Conservation (phyloP, 64 coral and sea anemone genomes). For the Anthopleura sola region DNA sequence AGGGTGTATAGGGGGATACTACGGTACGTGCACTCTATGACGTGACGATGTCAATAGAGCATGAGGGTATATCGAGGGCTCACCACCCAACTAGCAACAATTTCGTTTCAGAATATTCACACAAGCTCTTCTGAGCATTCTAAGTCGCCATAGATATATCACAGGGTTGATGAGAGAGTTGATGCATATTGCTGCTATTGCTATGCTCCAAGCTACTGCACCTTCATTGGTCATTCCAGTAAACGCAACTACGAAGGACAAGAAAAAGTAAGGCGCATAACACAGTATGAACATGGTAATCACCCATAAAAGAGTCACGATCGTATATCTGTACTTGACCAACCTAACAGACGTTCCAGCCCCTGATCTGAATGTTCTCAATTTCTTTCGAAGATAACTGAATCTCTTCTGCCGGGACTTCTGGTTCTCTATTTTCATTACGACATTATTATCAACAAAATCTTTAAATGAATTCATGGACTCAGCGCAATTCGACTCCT, state of each 20-base stretch:
- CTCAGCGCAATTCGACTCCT: background rate
- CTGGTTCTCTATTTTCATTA: background rate
- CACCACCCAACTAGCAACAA: background rate
- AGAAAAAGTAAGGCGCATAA: constrained; percentile 12
- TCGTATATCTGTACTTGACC: background rate
- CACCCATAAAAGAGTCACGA: background rate
- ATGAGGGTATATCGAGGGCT: background rate
- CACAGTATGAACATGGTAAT: background rate
- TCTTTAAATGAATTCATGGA: background rate
- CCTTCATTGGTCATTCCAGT: background rate
- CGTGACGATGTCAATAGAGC: too few relatives aligned
- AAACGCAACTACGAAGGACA: background rate
- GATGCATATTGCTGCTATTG: background rate
- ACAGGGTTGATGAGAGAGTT: constrained; percentile 6
- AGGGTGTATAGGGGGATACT: too few relatives aligned
- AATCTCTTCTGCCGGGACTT: background rate
- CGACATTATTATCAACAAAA: background rate
- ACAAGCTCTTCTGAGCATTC: background rate
- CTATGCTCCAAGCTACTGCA: background rate
- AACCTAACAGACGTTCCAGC: background rate
- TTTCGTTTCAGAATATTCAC: background rate
- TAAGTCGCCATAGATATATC: constrained; percentile 2
- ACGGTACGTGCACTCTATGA: too few relatives aligned
- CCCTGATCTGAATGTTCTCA: background rate
- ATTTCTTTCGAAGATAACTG: background rate